Conservation (phyloP, 1,140 invertebrate species). For the Melitaea cinxia region DNA sequence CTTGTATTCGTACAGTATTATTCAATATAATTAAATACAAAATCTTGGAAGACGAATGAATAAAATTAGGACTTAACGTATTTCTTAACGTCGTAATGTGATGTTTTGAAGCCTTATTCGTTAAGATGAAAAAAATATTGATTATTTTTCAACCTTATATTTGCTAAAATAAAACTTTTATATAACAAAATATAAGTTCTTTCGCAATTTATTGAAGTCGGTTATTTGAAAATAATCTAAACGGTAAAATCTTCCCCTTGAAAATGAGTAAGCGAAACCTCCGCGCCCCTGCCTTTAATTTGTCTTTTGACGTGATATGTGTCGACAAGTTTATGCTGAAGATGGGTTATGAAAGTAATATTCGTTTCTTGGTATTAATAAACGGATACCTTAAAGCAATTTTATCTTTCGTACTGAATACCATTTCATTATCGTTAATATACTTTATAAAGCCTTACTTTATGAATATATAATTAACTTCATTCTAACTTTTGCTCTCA, state of each 20-base stretch:
- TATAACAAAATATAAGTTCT: neutral
- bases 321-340: conserved; percentile 36
- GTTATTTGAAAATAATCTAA: conserved; percentile 31
- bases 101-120: too few species aligned
- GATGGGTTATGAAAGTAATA: conserved; percentile 32
- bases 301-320: conserved; percentile 41
- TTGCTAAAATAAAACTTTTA: too few species aligned
- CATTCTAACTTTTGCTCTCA: too few species aligned
- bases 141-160: too few species aligned
- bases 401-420: conserved; percentile 15
- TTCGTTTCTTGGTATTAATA: conserved; percentile 34
- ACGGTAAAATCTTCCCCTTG: conserved; percentile 41
- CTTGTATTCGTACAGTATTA: too few species aligned
- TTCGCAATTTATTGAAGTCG: conserved; percentile 11
- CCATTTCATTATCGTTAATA: conserved; percentile 7
- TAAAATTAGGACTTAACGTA: too few species aligned
- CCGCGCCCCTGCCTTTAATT: conserved; percentile 37
- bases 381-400: conserved; percentile 21
- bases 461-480: too few species aligned
- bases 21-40: too few species aligned
- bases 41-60: too few species aligned
- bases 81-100: too few species aligned
- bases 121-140: too few species aligned
- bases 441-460: neutral
- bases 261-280: conserved; percentile 41